These are phyloP conservation scores for Trogon surrucura DNA, from an alignment of 2,113 vertebrate species.

Conservation along the genomic window DNA sequence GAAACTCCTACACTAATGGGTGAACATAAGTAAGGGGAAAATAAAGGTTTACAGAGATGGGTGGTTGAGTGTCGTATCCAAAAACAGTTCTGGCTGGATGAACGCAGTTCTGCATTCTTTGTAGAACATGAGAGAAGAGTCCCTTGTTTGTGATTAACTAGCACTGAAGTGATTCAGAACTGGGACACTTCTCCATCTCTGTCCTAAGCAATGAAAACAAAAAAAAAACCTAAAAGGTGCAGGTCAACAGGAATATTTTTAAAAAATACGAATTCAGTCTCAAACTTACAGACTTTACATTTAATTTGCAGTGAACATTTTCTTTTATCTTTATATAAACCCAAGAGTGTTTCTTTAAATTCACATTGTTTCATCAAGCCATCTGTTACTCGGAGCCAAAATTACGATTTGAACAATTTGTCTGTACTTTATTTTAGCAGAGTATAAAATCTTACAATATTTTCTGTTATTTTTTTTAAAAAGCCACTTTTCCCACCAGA, in stretches of 20 bases:
- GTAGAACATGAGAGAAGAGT: background rate
- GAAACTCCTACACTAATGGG: background rate
- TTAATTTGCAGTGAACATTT: background rate
- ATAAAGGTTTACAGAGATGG: background rate
- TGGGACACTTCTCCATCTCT: background rate
- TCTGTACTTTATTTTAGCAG: background rate
- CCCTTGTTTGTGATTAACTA: background rate
- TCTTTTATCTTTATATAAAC: background rate
- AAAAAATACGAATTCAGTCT: background rate
- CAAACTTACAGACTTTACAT: background rate
- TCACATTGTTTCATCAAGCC: slow-evolving; percentile 17
- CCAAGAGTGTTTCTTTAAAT: background rate
- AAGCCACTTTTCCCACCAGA: slow-evolving; percentile 17
- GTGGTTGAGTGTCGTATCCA: background rate
- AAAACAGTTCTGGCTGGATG: background rate
- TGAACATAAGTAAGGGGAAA: background rate
- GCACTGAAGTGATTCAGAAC: background rate
- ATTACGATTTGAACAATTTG: slow-evolving; percentile 14
- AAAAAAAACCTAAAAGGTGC: background rate
- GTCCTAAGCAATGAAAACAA: background rate
- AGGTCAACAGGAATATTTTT: background rate
- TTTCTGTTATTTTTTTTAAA: background rate
- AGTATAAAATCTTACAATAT: background rate
- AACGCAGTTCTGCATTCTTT: background rate
- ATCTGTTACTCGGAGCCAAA: background rate